Percentiles rank a stretch among this genome's conserved stretches.
phyloP scores from a whole-genome alignment of 2,888 invertebrate genomes.

The Lasioglossum villosulum region DNA sequence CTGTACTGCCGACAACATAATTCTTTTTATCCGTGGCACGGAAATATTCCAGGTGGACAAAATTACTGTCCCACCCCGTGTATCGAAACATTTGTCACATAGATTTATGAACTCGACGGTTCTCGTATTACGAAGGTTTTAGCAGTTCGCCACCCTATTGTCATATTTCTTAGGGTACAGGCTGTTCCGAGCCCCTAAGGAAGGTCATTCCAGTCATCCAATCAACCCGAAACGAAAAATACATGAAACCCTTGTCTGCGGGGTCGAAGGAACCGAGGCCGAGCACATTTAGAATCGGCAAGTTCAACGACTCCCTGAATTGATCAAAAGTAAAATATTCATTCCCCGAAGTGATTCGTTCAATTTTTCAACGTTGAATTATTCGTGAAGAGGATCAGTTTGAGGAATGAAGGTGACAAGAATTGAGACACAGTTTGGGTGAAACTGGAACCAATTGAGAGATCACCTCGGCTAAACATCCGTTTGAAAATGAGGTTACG shows the following conservation, averaged over 20 bases:
- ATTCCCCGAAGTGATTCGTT: too few relatives aligned
- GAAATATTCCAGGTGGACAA: conserved; percentile 3
- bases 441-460: background rate
- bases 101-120: conserved; percentile 14
- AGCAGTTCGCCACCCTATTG: conserved; percentile 17
- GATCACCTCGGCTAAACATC: background rate
- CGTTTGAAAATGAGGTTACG: background rate
- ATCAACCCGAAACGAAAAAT: conserved; percentile 17
- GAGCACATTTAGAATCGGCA: background rate
- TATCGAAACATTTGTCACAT: conserved; percentile 10
- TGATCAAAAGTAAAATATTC: background rate
- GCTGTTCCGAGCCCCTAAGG: conserved; percentile 4
- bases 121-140: conserved; percentile 16
- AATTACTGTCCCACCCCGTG: conserved; percentile 11
- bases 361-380: background rate
- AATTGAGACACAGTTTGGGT: background rate
- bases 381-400: background rate
- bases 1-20: background rate
- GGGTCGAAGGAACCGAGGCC: background rate
- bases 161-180: conserved; percentile 14
- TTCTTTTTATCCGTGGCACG: background rate
- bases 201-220: conserved; percentile 12
- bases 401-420: background rate
- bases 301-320: background rate
- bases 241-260: background rate